Conservation (phyloP, 2,797 vertebrate species). For the Xiphorhynchus erythropygius region DNA sequence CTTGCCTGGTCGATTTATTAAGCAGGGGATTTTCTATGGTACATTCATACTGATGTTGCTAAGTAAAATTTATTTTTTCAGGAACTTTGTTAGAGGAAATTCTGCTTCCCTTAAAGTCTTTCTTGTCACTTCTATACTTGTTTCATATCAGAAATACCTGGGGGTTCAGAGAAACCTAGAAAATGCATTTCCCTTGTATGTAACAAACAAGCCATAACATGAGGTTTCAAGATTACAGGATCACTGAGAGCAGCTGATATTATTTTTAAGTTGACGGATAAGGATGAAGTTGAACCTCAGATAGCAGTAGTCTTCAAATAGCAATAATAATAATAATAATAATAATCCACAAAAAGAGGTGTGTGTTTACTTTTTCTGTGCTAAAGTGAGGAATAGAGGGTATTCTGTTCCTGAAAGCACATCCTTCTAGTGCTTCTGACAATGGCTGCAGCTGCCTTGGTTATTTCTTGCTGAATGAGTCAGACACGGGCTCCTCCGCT, state of each 20-base stretch:
- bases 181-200: not conserved
- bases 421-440: not conserved
- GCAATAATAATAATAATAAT: not conserved
- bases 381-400: not conserved
- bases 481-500: not conserved
- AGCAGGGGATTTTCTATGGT: not conserved
- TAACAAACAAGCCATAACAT: not conserved
- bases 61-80: not conserved
- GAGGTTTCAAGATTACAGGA: not conserved
- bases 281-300: not conserved
- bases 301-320: not conserved
- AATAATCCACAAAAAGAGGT: not conserved
- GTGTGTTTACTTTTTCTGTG: not conserved
- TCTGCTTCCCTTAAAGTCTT: not conserved
- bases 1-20: not conserved
- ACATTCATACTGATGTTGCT: not conserved
- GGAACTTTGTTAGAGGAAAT: constrained; percentile 8
- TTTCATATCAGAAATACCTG: not conserved
- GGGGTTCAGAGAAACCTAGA: not conserved
- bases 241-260: not conserved
- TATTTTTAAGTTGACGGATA: not conserved
- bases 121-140: not conserved
- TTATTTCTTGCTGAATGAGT: not conserved
- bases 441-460: not conserved
- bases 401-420: not conserved